Base-by-base conservation (phyloP, 2,113 vertebrate species). In the Corythornis vintsioides region DNA sequence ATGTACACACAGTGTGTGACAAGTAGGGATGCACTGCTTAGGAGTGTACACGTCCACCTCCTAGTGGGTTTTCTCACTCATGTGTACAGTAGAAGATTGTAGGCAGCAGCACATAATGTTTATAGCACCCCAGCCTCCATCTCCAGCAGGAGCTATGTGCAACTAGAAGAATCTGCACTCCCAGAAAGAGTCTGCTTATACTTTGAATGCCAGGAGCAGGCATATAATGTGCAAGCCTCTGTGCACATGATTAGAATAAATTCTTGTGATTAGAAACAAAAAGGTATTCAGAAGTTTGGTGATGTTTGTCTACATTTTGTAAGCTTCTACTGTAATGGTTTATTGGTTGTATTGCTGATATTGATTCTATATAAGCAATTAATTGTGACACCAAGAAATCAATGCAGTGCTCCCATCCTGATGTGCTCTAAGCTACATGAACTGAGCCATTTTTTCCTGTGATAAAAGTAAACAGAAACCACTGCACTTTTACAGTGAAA, bases 1-100 rank as follows among this genome's bases (percentile, higher is more conserved):
- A 17, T 24, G 22, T 45, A 4, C 0, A 0, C 11, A 31, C 7
- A 16, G 13, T 12, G 8, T 52, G 45, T 45, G 55, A 74, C 26
- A 74, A 71, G 13, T 12, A 48, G 16, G 18, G 7, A 88, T 29
- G 11, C 9, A 45, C 5, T 20, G 11, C 38, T 65, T 29, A 18
- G 19, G 9, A 40, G 10, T 19, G 21, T 40, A 13, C 29, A 53
- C 7, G 11, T 3, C 47, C 28, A 60, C 3, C 17, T 31, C 25
- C 4, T 24, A 8, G 31, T 20, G 35, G 43, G 13, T 14, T 53
- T 94, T 80, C 75, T 76, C 55, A 76, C 31, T 31, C 57, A 25
- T 0, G 0, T 29, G 59, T 22, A 35, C 13, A 29, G 29, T 8
- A 73, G 42, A n/a, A 77, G 80, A 45, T 1, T 53, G 7, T 2